Evolutionary conservation across 2,888 invertebrate species (phyloP), one percentile per base, ranked within the genome.

Genomic region (Coecobrya sp.): DNA sequence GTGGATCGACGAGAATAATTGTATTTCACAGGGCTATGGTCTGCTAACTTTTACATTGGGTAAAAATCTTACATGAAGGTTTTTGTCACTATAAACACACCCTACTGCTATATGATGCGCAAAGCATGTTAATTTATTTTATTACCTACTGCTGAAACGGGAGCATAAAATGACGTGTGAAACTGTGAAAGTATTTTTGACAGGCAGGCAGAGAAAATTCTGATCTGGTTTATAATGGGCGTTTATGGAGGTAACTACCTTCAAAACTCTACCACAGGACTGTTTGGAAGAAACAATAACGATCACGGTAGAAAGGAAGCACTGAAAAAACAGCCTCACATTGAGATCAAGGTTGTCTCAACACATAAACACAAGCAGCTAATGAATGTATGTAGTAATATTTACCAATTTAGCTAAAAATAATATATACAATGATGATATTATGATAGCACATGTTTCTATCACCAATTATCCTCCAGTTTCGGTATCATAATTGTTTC

Each of bases 111-210:
- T n/a, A n/a, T n/a, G 4, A 19, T 55, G 55, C 2, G 13, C n/a
- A 4, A 7, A 55, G n/a, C 19, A 19, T 19, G 13, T n/a, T 22
- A 25, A 65, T 22, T 22, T 65, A 65, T 27, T 2, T 62, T 19
- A 55, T 19, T 55, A 5, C 19, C n/a, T 4, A n/a, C 8, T 19
- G 55, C 19, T 0, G 27, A 25, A 68, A 68, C 68, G 68, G 68
- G 68, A 68, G 68, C 68, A 68, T 68, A 68, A 68, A 68, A 68
- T 68, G 68, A 68, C 16, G 68, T 62, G 62, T 62, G 62, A 62
- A 62, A 25, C 62, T 62, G 62, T 62, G 62, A 68, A 68, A 68
- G 30, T 68, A 68, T 68, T 68, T 68, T 30, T 68, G 68, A 68
- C 68, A 68, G 30, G 30, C 27, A 68, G 16, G 8, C 5, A 68